A percentile compares a stretch with the other conserved stretches of the same genome.
Conservation (phyloP, 2,888 invertebrate genomes). For the Diachrysia chrysitis region DNA sequence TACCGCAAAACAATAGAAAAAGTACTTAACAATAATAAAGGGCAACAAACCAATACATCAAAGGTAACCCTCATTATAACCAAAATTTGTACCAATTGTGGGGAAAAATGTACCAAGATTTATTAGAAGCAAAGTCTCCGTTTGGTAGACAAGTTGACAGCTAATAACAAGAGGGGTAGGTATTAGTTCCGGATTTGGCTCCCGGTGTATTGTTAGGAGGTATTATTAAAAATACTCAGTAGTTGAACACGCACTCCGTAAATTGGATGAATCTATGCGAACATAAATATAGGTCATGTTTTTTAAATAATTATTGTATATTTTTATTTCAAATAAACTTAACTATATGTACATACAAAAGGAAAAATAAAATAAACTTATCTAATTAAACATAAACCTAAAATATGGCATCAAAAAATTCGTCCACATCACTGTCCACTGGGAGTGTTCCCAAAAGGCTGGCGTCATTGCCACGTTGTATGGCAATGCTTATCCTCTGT, state of each 20-base stretch:
- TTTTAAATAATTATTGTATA: too few relatives aligned
- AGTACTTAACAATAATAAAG: conserved; percentile 4
- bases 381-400: too few relatives aligned
- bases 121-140: conserved; percentile 59
- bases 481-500: too few relatives aligned
- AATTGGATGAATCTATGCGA: conserved; percentile 24
- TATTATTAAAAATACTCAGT: conserved; percentile 44
- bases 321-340: too few relatives aligned
- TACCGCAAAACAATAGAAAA: neutral
- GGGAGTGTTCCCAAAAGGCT: too few relatives aligned
- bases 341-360: too few relatives aligned
- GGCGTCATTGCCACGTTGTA: too few relatives aligned
- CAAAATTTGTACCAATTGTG: conserved; percentile 31
- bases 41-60: conserved; percentile 33
- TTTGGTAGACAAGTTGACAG: conserved; percentile 69
- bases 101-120: conserved; percentile 44
- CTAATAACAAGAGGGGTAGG: conserved; percentile 65
- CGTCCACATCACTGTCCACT: too few relatives aligned
- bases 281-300: conserved; percentile 6
- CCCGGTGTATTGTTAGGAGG: conserved; percentile 54
- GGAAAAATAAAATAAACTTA: too few relatives aligned
- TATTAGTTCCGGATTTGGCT: conserved; percentile 63
- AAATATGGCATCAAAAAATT: too few relatives aligned
- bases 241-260: conserved; percentile 11
- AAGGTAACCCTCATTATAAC: conserved; percentile 42